Conservation (phyloP, 2,113 vertebrate genomes). For the Seriola dumerili region DNA sequence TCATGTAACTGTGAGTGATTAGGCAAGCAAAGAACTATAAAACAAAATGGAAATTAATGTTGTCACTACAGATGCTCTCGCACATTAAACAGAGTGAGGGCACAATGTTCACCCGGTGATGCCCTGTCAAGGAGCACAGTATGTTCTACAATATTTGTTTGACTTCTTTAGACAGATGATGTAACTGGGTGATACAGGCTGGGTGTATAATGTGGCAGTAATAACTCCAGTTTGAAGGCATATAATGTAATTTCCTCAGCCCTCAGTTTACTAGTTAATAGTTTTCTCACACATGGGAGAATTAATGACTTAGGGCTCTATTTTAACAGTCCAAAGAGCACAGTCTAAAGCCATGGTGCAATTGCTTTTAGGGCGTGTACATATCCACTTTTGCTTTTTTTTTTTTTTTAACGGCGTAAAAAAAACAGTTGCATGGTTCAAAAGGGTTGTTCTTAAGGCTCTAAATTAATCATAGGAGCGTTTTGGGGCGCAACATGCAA, state of each 20-base stretch:
- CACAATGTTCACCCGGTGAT: conserved; percentile 20
- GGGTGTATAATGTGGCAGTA: conserved; percentile 10
- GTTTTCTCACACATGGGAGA: conserved; percentile 11
- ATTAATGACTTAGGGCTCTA: conserved; percentile 10
- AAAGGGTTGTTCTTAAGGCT: too few species aligned
- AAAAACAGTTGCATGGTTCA: too few species aligned
- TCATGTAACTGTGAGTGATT: conserved; percentile 45
- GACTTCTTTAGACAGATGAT: conserved; percentile 8
- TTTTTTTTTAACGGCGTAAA: too few species aligned
- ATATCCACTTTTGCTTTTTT: too few species aligned
- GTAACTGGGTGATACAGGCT: neutral
- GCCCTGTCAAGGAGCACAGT: neutral
- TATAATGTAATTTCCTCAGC: conserved; percentile 15
- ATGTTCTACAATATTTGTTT: conserved; percentile 17
- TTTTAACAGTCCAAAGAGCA: too few species aligned
- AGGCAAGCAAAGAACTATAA: conserved; percentile 37
- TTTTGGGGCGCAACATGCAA: too few species aligned
- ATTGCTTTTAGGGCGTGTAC: too few species aligned
- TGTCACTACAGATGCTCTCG: conserved; percentile 35
- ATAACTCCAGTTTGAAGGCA: conserved; percentile 7
- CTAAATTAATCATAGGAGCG: too few species aligned
- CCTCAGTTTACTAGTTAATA: conserved; percentile 5
- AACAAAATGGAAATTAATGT: conserved; percentile 57
- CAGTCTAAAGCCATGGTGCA: too few species aligned
- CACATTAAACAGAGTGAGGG: conserved; percentile 21